Percentiles rank a stretch among this genome's conserved stretches.
phyloP scores from a whole-genome alignment of 2,113 vertebrate genomes.

The Bettongia penicillata region DNA sequence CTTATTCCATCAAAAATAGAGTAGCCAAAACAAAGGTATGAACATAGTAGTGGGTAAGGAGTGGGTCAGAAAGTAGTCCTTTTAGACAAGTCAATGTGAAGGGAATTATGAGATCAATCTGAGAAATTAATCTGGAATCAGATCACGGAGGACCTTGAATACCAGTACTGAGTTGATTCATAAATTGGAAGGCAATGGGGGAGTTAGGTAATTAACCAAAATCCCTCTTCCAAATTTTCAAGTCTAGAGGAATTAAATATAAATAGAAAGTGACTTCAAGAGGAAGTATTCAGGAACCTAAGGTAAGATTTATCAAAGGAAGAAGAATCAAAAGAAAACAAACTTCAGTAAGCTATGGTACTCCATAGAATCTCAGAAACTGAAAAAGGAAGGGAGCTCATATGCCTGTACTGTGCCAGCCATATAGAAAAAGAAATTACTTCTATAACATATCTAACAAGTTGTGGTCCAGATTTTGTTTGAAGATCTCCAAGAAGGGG shows the following conservation, averaged over 20 bases:
- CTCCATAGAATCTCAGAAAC: background rate
- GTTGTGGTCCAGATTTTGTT: background rate
- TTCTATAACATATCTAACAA: background rate
- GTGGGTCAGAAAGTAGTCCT: background rate
- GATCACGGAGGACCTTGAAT: background rate
- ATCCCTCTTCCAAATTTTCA: background rate
- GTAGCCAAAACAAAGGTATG: background rate
- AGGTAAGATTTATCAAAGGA: background rate
- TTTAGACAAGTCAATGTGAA: background rate
- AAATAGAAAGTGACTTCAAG: background rate
- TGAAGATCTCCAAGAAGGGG: background rate
- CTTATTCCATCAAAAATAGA: too few relatives aligned
- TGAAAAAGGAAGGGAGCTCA: background rate
- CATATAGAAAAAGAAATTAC: background rate
- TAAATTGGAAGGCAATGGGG: background rate
- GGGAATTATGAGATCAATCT: background rate
- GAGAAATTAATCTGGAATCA: background rate
- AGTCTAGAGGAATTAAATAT: background rate
- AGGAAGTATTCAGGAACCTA: background rate
- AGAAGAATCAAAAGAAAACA: background rate
- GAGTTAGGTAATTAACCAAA: background rate
- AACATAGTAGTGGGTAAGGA: background rate
- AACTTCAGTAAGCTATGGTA: background rate
- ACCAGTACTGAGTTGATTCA: background rate
- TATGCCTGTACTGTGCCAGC: background rate